Base-by-base conservation (phyloP, 2,888 invertebrate species). In the Schrankia costaestrigalis region DNA sequence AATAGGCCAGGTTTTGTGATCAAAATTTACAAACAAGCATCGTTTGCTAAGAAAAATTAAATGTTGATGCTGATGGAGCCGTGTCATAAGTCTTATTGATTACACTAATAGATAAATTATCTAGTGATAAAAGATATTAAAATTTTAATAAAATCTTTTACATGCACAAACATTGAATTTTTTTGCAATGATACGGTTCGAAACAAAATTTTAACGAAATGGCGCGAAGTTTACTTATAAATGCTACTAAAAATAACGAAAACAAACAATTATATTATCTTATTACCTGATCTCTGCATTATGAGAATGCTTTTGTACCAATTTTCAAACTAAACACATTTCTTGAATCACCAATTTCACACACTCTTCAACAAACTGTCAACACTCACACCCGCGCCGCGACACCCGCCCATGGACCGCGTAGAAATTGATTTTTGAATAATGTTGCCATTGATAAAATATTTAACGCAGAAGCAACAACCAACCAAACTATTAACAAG, bases 261-360 rank as follows among this genome's bases (percentile, higher is more conserved):
- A 21, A 26, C 26, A 11, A 1, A 24, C 24, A 21, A 30, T 58
- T 33, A 38, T 48, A 31, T 31, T 30, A 41, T 14, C 14, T 49
- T 33, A 39, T 71, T 82, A 85, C 85, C 85, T 78, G 86, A 86
- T 84, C 86, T 82, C 78, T 85, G 85, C 85, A 85, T 85, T 63
- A 46, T 84, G 72, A 55, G 58, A 68, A 57, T 63, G 50, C 59
- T 65, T 42, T 36, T 46, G 52, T 69, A 69, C 60, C 60, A 62
- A 63, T 68, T 61, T 67, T 82, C 66, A 84, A 76, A 73, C 61
- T 58, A 71, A 73, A 80, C 80, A 81, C 86, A 87, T 86, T 65
- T 78, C 83, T 74, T 44, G 60, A 63, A 66, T 63, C 69, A 69
- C 68, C 46, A 72, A 66, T 71, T 71, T 62, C 62, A 67, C 57